A percentile compares a stretch with the other conserved stretches of the same genome.
These are phyloP conservation scores for Plumapathes pennacea DNA, from an alignment of 92 coral and sea anemone genomes.

Conservation along the genomic window DNA sequence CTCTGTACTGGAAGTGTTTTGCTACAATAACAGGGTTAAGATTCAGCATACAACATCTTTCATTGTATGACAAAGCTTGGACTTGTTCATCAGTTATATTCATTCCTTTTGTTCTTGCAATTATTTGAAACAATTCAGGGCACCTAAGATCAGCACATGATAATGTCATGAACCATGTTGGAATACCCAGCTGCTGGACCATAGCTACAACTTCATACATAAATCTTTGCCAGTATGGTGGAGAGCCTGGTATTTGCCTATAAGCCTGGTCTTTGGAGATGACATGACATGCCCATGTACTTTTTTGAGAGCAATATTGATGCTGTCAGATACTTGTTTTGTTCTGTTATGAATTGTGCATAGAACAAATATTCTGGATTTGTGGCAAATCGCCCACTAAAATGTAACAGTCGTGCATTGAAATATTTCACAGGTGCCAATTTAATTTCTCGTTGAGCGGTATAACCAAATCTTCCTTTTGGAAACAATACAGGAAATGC, in stretches of 20 bases:
- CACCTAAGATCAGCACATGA: constrained; percentile 65
- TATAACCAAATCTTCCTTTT: constrained; percentile 56
- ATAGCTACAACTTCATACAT: constrained; percentile 62
- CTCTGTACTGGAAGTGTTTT: constrained; percentile 56
- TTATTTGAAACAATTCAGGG: constrained; percentile 59
- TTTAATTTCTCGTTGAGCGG: constrained; percentile 28
- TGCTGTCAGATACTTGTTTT: constrained; percentile 35
- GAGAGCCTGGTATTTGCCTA: constrained; percentile 69
- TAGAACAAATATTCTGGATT: constrained; percentile 49
- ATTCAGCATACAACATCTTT: constrained; percentile 45
- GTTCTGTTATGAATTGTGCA: constrained; percentile 70
- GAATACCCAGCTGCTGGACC: constrained; percentile 53
- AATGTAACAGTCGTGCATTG: constrained; percentile 44
- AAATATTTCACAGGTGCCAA: constrained; percentile 35
- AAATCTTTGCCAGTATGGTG: constrained; percentile 72
- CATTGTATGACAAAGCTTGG: constrained; percentile 57
- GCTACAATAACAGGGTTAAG: constrained; percentile 60
- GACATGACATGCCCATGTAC: constrained; percentile 39
- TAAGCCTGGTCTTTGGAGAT: constrained; percentile 51
- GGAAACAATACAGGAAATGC: constrained; percentile 69
- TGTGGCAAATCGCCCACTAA: constrained; percentile 47
- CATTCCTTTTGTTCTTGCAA: constrained; percentile 46
- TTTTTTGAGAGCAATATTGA: constrained; percentile 46
- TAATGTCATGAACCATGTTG: constrained; percentile 61
- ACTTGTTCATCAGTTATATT: constrained; percentile 56